phyloP scores from a whole-genome alignment of 1,140 invertebrate species.

The Tenebrio molitor region DNA sequence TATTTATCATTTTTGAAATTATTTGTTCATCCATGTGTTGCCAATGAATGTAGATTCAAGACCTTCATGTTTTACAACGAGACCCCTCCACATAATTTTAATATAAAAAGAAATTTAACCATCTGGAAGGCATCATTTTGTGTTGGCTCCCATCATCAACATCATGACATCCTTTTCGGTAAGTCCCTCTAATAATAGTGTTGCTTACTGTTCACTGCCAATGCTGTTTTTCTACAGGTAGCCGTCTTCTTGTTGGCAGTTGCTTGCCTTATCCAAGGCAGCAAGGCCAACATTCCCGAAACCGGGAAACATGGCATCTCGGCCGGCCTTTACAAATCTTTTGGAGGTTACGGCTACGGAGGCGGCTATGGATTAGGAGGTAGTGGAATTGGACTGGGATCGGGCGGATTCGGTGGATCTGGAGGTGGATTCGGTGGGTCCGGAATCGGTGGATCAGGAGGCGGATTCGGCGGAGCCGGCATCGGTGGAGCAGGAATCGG shows the following conservation, averaged over 20 bases:
- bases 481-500: no score
- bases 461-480: slow-evolving; percentile 40
- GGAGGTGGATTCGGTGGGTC: slow-evolving; percentile 31
- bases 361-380: slow-evolving; percentile 56
- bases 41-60: slow-evolving; percentile 15
- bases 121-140: slow-evolving; percentile 26
- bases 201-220: background rate
- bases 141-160: slow-evolving; percentile 22
- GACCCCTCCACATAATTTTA: slow-evolving; percentile 18
- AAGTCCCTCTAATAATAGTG: background rate
- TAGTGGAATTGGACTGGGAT: slow-evolving; percentile 49
- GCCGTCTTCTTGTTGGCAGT: slow-evolving; percentile 47
- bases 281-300: slow-evolving; percentile 36
- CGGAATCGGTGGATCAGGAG: slow-evolving; percentile 31
- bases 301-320: slow-evolving; percentile 33
- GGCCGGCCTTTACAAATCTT: background rate
- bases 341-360: slow-evolving; percentile 61
- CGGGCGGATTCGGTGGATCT: slow-evolving; percentile 45
- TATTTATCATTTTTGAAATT: slow-evolving; percentile 27
- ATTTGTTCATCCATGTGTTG: slow-evolving; percentile 30
- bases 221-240: slow-evolving; percentile 17
- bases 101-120: slow-evolving; percentile 14
- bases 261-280: slow-evolving; percentile 20
- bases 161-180: slow-evolving; percentile 35
- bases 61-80: slow-evolving; percentile 2